Evolutionary conservation across 2,888 invertebrate genomes (phyloP), one percentile per base, ranked within the genome.

Genomic region (Eulithis testata): DNA sequence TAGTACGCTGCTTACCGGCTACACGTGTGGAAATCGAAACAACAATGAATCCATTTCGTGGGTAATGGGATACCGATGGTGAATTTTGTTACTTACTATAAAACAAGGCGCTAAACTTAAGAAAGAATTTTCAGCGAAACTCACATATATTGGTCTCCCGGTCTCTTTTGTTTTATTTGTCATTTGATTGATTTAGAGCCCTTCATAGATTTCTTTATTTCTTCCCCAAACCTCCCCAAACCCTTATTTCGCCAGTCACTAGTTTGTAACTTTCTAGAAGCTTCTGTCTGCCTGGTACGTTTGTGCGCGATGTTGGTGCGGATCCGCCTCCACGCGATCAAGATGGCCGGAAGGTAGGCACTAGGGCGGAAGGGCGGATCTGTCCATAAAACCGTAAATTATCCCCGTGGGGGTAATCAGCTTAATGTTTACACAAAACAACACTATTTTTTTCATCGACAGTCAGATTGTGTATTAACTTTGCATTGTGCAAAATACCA

Each of bases 311-410:
- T 80, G 78, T 79, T 79, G 80, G 77, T 79, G 82, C 80, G 85
- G 87, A 80, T 85, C 85, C 85, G 84, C 85, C 82, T 86, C 78
- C 77, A 76, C 73, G 74, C 77, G 63, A 73, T 68, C 77, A 78
- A 79, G 68, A 78, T 78, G 77, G 79, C 76, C 73, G 80, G 74
- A 74, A 71, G 66, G 67, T 70, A 66, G 59, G 65, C 53, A 60
- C 40, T 61, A 66, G 72, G 71, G 70, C 67, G 66, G 69, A 66
- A 67, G 57, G 64, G 60, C 57, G 60, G 63, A 54, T 49, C 49
- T 49, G 21, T 49, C 7, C 14, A 8, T 47, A 7, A 3, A 14
- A 47, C 21, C 21, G 9, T 11, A 11, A 21, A 7, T 40, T 40
- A 40, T 40, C 40, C 40, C 40, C 40, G 9, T 40, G 40, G 40